Evolutionary conservation across 1,140 invertebrate species (phyloP).

Genomic region (Trypoxylus dichotomus): DNA sequence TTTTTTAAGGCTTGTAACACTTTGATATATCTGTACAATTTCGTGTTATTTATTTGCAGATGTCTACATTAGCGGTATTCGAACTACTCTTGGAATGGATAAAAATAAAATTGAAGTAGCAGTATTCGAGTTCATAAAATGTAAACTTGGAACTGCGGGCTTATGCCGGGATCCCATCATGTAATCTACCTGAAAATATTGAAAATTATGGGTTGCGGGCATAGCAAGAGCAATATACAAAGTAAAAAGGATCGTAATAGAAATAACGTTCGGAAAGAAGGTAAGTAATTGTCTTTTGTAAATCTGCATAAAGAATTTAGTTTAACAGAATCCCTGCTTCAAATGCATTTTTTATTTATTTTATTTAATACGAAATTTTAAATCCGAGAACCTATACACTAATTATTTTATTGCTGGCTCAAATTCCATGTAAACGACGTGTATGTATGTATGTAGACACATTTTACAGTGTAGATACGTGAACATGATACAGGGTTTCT

Average conservation of each 20-base stretch:
- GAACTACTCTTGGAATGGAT: background rate
- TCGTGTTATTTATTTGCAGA: background rate
- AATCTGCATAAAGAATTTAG: no score
- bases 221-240: background rate
- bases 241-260: background rate
- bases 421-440: no score
- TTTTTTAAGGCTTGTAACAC: no score
- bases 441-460: no score
- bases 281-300: background rate
- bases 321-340: no score
- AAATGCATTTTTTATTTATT: no score
- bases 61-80: background rate
- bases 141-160: conserved; percentile 5
- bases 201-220: conserved; percentile 1
- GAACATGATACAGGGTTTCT: no score
- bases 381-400: no score
- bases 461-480: no score
- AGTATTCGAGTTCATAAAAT: background rate
- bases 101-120: conserved; percentile 10
- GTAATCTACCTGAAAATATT: background rate
- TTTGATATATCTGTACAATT: no score
- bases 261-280: background rate
- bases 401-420: no score
- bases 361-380: no score
- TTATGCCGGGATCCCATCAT: conserved; percentile 5